Conservation (phyloP, 2,797 vertebrate genomes). For the Gallirallus australis region DNA sequence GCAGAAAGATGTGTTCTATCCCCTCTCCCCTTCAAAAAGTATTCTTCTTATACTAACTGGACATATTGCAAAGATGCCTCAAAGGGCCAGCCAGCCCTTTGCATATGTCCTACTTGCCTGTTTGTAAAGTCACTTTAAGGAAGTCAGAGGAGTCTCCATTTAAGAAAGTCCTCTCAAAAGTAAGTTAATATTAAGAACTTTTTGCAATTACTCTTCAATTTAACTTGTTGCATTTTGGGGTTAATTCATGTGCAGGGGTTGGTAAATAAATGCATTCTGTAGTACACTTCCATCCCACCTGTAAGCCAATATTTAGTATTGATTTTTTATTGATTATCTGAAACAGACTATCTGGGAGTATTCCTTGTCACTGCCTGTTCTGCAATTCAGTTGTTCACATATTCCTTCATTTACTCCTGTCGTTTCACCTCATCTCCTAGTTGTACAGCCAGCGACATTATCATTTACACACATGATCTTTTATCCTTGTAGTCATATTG, state of each 20-base stretch:
- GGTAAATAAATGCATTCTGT: background rate
- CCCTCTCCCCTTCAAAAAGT: background rate
- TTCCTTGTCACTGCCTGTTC: background rate
- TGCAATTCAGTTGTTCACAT: background rate
- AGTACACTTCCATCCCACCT: background rate
- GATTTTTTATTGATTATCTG: background rate
- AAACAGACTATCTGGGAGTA: background rate
- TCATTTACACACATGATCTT: background rate
- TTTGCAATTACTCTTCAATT: background rate
- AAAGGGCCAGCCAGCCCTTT: background rate
- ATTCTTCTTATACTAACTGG: background rate
- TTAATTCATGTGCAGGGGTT: background rate
- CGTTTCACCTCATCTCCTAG: background rate
- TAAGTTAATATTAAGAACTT: background rate
- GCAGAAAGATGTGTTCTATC: background rate
- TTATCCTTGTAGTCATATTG: background rate
- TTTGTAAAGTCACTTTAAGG: background rate
- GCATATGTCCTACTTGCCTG: background rate
- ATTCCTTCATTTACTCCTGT: slow-evolving; percentile 13
- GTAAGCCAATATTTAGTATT: background rate
- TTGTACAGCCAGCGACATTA: background rate
- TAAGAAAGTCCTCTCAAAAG: background rate
- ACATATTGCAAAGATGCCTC: background rate
- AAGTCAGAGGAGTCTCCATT: background rate
- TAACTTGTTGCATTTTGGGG: background rate